Base-by-base conservation (phyloP, 1,140 invertebrate genomes). In the Heliconius hermathena region DNA sequence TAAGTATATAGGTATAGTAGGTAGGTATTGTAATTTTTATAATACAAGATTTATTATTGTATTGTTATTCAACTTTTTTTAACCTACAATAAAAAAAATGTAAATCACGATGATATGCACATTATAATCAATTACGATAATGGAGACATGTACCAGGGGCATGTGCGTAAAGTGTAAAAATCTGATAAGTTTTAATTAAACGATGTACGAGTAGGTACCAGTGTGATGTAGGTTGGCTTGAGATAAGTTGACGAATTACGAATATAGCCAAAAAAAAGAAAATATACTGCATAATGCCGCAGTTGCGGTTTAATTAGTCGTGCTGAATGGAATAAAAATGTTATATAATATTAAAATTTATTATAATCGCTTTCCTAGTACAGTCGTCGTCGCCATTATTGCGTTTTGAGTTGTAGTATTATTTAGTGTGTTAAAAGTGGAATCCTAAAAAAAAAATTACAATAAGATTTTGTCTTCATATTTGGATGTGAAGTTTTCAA, bases 271-370 rank as follows among this genome's bases (percentile, higher is more conserved):
- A 66, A 66, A 66, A 20, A 66, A 66, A 29, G 26, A 29, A 66
- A 66, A 66, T 26, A 29, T 76, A 70, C 79, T 75, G 79, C 79
- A 80, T 80, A 80, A 80, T 80, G 66, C 52, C 36, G 74, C 38
- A 76, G 74, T 76, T 80, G 79, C 79, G 38, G 74, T 73, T 80
- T 80, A 80, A 76, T 80, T 80, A 80, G 22, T 66, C 22, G 9
- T 4, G 5, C 26, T 29, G 22, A 66, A 66, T 66, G 60, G 26
- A 66, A 66, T 20, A 52, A 66, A 66, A 66, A n/a, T 11, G 22
- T 60, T 60, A 11, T 11, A n/a, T n/a, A n/a, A n/a, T n/a, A 22
- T n/a, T 60, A 22, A 60, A 60, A 22, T 60, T 60, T 60, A 60
- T 60, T n/a, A 11, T 22, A 26, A 60, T 26, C 1, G 4, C 3